Base-by-base conservation (phyloP, 2,113 vertebrate species). In the Podarcis cretensis region DNA sequence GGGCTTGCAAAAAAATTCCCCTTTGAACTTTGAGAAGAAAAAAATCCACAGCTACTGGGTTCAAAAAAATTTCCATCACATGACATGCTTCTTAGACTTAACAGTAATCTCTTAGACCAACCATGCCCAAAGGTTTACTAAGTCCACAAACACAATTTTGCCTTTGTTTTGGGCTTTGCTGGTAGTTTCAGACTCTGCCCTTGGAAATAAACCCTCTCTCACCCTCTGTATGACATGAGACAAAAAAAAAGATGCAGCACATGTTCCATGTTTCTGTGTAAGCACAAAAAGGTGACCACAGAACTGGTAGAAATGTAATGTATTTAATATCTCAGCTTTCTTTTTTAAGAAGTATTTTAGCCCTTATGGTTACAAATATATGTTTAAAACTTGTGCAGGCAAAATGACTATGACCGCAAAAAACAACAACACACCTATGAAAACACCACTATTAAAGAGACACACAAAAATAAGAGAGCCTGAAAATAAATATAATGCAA, bases 1-100 rank as follows among this genome's bases (percentile, higher is more conserved):
- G 30, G 43, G 30, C n/a, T 84, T 35, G n/a, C 30, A 75, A 57
- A 20, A 84, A 84, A 74, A 32, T 3, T 8, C 18, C 30, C 83
- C 69, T 57, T 84, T 84, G 83, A 84, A 84, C 48, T 57, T n/a
- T 74, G 48, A 69, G 37, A 84, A 84, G 48, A 69, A 83, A 32
- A 73, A 23, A 54, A 14, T 5, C 8, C 83, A 12, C 73, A 84
- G 63, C 37, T 30, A 69, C 5, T 71, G 66, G 40, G 66, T 40
- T 71, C 66, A 48, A 30, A 83, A 83, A n/a, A 2, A 7, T 32
- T 83, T 71, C 82, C 40, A 48, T 43, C 65, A 54, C 66, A 35
- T 35, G 69, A 18, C 7, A 14, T 57, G 9, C 48, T 21, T 57
- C n/a, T 84, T 84, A 73, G 21, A 84, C n/a, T 35, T 84, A 54